Conservation (phyloP, 2,797 vertebrate genomes). For the Chiroxiphia lanceolata region DNA sequence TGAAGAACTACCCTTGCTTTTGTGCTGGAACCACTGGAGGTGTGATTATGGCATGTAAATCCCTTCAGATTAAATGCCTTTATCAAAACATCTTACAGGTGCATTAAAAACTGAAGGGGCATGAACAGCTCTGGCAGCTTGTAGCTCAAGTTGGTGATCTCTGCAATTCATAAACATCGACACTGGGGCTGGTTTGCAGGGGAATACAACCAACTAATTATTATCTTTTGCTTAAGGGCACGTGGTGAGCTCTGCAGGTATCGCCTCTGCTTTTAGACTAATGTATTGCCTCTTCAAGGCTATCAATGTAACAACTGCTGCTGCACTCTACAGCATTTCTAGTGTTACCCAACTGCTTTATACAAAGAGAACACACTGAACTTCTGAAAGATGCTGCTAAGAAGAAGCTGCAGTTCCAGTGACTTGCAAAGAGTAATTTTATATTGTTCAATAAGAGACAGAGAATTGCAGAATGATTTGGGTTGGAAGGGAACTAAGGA, state of each 20-base stretch:
- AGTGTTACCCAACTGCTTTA: conserved; percentile 36
- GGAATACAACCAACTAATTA: conserved; percentile 78
- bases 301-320: conserved; percentile 25
- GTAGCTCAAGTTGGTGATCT: conserved; percentile 63
- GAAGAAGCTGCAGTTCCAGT: conserved; percentile 10
- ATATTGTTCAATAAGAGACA: not conserved
- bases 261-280: conserved; percentile 51
- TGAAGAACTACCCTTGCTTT: conserved; percentile 63
- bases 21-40: conserved; percentile 62
- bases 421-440: not conserved
- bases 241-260: conserved; percentile 77
- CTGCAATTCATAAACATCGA: conserved; percentile 67
- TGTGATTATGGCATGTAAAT: conserved; percentile 57
- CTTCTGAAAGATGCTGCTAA: conserved; percentile 21
- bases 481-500: not conserved
- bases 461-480: not conserved
- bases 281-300: conserved; percentile 70
- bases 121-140: conserved; percentile 76
- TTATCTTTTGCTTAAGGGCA: conserved; percentile 78
- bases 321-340: conserved; percentile 48
- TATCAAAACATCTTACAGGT: conserved; percentile 75
- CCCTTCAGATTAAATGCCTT: conserved; percentile 61
- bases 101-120: conserved; percentile 76
- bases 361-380: conserved; percentile 16
- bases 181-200: conserved; percentile 60